Percentiles rank a stretch among this genome's conserved stretches.
Conservation (phyloP, 2,797 vertebrate species). For the Lemur catta region DNA sequence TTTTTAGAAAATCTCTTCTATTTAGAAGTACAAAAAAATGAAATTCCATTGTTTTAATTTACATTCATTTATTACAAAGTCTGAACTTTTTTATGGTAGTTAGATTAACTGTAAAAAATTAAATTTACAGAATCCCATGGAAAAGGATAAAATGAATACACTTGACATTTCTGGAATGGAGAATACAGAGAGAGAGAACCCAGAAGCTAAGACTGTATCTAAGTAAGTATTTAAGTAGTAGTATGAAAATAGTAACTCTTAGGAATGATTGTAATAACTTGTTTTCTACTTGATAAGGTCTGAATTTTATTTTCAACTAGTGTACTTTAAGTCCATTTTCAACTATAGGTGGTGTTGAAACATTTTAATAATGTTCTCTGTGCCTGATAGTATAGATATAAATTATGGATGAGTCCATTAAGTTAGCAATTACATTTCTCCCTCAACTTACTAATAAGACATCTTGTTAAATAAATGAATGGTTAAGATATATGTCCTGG, state of each 20-base stretch:
- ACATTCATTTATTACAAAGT: not conserved
- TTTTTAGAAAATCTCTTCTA: not conserved
- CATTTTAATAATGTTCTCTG: not conserved
- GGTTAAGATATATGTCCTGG: not conserved
- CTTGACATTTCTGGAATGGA: conserved; percentile 49
- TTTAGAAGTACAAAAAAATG: conserved; percentile 15
- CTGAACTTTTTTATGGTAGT: conserved; percentile 25
- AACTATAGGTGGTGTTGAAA: not conserved
- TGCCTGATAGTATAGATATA: not conserved
- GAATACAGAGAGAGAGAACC: conserved; percentile 50
- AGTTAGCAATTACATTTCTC: conserved; percentile 17
- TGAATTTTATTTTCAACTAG: not conserved
- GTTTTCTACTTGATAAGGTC: not conserved
- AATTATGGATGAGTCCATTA: not conserved
- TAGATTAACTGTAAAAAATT: conserved; percentile 60
- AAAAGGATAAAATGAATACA: conserved; percentile 52
- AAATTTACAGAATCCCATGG: conserved; percentile 75
- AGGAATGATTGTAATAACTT: not conserved
- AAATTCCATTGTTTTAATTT: conserved; percentile 50
- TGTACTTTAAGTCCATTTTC: conserved; percentile 20
- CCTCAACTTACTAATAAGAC: not conserved
- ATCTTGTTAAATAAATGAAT: conserved; percentile 24
- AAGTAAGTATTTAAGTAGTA: conserved; percentile 76
- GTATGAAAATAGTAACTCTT: not conserved
- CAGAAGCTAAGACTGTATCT: conserved; percentile 44